Percentiles rank a stretch among this genome's conserved stretches.
phyloP scores from a whole-genome alignment of 2,113 vertebrate genomes.

The Oxyruncus cristatus region DNA sequence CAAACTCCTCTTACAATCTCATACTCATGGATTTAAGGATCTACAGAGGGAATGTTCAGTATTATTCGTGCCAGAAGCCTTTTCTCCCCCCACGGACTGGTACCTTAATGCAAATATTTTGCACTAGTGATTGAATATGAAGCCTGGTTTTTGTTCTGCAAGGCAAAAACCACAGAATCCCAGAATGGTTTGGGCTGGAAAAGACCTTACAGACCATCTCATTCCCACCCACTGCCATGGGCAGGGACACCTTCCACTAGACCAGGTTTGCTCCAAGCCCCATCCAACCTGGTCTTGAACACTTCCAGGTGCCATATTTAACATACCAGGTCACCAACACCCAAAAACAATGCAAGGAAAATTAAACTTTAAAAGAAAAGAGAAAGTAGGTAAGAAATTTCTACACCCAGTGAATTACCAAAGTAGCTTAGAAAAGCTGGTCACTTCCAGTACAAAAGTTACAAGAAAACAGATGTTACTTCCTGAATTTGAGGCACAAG shows the following conservation, averaged over 20 bases:
- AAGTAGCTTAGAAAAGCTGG: not conserved
- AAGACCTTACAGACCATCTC: not conserved
- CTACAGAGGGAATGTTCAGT: not conserved
- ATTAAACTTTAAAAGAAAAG: not conserved
- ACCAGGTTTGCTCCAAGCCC: not conserved
- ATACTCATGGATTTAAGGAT: not conserved
- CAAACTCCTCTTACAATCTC: not conserved
- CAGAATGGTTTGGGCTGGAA: not conserved
- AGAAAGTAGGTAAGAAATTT: not conserved
- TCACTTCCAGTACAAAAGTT: fast-evolving
- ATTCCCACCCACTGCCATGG: not conserved
- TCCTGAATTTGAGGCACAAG: not conserved
- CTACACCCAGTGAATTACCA: not conserved
- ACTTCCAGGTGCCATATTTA: not conserved
- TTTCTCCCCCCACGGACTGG: not conserved
- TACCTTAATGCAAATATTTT: fast-evolving
- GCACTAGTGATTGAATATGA: fast-evolving
- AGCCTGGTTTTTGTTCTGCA: not conserved
- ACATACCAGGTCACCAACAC: not conserved
- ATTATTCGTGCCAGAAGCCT: not conserved
- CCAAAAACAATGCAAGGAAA: not conserved
- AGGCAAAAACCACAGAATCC: not conserved
- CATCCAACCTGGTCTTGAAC: not conserved
- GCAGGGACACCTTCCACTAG: not conserved
- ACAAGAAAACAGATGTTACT: not conserved